Conservation (phyloP, 2,888 invertebrate genomes). For the Mesorhabditis belari region DNA sequence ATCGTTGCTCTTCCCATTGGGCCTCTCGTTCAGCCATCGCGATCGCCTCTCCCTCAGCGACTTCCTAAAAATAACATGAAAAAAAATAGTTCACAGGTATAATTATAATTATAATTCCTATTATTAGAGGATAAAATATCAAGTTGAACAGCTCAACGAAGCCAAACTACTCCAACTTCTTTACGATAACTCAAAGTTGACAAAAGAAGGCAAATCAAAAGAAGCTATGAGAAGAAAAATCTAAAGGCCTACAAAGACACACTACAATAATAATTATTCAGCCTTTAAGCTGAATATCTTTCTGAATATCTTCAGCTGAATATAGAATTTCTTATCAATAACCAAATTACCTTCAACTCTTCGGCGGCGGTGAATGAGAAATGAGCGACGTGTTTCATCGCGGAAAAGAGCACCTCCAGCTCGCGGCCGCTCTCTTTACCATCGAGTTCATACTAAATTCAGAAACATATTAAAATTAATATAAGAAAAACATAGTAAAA, state of each 20-base stretch:
- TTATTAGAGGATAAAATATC: no score
- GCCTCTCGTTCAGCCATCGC: slow-evolving; percentile 45
- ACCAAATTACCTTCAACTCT: slow-evolving; percentile 25
- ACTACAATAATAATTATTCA: no score
- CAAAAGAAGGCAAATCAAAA: background rate
- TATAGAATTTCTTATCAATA: background rate
- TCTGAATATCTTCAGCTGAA: no score
- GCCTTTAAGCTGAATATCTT: no score
- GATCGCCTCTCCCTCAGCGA: slow-evolving; percentile 45
- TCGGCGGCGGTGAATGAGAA: slow-evolving; percentile 40
- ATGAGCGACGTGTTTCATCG: slow-evolving; percentile 15
- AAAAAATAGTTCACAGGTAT: no score
- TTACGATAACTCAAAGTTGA: background rate
- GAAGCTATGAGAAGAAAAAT: no score
- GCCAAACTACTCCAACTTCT: background rate
- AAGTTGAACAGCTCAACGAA: background rate
- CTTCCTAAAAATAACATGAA: slow-evolving; percentile 10
- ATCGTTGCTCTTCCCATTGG: slow-evolving; percentile 42
- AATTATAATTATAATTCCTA: no score
- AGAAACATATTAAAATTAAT: no score
- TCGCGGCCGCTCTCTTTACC: slow-evolving; percentile 27
- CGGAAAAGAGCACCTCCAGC: slow-evolving; percentile 32
- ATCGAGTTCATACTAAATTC: slow-evolving; percentile 36
- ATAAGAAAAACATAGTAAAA: no score
- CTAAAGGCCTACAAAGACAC: no score